These are phyloP conservation scores for Pseudorhiza aurosa DNA, from an alignment of 30 jellyfish, hydroid and myxozoan species.

Conservation along the genomic window DNA sequence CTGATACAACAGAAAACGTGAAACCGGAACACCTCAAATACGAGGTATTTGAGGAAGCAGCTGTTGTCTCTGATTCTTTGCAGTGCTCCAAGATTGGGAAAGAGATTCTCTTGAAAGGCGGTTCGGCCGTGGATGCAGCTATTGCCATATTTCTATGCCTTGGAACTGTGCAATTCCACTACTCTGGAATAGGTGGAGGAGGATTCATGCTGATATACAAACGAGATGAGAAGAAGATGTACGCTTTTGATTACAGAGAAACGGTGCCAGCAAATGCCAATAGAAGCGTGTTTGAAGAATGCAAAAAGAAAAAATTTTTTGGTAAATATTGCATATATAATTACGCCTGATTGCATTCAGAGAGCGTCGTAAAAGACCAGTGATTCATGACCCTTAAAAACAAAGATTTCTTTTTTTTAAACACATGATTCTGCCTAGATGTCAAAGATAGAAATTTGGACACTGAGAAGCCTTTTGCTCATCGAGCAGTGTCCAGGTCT, in stretches of 20 bases:
- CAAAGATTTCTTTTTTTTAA: too few relatives aligned
- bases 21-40: neutral
- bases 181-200: constrained; percentile 96
- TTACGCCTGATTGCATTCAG: too few relatives aligned
- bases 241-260: constrained; percentile 75
- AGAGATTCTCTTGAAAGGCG: constrained; percentile 70
- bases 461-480: too few relatives aligned
- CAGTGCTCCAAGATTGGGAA: constrained; percentile 69
- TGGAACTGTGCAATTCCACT: constrained; percentile 79
- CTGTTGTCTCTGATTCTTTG: constrained; percentile 47
- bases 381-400: too few relatives aligned
- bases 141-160: constrained; percentile 78
- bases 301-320: neutral
- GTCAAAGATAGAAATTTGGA: too few relatives aligned
- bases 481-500: too few relatives aligned
- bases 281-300: constrained; percentile 11
- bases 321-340: too few relatives aligned
- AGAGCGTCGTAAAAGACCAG: too few relatives aligned
- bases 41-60: constrained; percentile 49
- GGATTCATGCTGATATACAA: constrained; percentile 79
- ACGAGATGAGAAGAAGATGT: constrained; percentile 18
- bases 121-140: constrained; percentile 95
- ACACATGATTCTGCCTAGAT: too few relatives aligned
- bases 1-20: neutral
- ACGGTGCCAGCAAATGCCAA: constrained; percentile 64